These are phyloP conservation scores for Aselliscus stoliczkanus DNA, from an alignment of 2,797 vertebrate species.

Conservation along the genomic window DNA sequence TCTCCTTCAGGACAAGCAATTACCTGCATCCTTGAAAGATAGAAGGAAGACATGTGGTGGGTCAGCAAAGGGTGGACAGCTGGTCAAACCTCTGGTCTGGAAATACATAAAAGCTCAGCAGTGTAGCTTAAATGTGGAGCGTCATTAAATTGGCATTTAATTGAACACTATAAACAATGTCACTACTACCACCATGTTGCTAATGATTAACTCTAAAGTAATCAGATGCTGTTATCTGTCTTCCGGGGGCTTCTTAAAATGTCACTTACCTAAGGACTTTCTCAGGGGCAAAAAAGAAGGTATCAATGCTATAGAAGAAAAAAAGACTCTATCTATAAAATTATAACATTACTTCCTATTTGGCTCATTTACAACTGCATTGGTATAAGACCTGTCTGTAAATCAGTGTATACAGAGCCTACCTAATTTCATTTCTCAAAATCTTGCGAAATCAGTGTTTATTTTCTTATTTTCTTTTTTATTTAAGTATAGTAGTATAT, in stretches of 20 bases:
- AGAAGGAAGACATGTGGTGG: conserved; percentile 29
- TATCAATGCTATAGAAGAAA: not conserved
- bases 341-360: not conserved
- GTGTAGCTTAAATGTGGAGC: conserved; percentile 30
- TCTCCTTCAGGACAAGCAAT: conserved; percentile 65
- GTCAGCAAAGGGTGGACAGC: conserved; percentile 54
- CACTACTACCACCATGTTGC: conserved; percentile 46
- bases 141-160: conserved; percentile 70
- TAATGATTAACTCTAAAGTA: conserved; percentile 65
- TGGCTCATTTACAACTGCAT: not conserved
- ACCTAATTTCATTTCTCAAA: not conserved
- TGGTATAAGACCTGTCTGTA: not conserved
- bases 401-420: not conserved
- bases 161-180: conserved; percentile 65
- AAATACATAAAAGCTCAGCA: conserved; percentile 51
- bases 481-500: not conserved
- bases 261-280: conserved; percentile 10
- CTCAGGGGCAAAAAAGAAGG: not conserved
- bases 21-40: conserved; percentile 61
- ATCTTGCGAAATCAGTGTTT: not conserved
- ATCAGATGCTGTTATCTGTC: conserved; percentile 48
- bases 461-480: not conserved
- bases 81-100: conserved; percentile 49
- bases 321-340: not conserved
- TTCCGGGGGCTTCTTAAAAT: conserved; percentile 49